Evolutionary conservation across 2,888 invertebrate genomes (phyloP).

Genomic region (Kuschelorhynchus macadamiae): DNA sequence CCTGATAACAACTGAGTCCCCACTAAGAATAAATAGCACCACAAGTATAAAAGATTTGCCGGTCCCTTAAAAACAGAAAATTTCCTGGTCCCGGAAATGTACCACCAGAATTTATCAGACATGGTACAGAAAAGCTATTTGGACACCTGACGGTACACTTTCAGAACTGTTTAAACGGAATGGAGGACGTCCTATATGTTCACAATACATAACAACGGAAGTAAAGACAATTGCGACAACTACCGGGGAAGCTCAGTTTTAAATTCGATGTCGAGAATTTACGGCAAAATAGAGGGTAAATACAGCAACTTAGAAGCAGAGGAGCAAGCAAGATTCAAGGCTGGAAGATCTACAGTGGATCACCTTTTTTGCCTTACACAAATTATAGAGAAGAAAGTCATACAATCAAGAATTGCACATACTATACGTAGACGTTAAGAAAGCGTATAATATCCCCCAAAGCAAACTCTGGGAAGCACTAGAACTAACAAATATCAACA

Average conservation of each 20-base stretch:
- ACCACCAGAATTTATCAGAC: background rate
- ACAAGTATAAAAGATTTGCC: background rate
- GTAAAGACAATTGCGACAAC: constrained; percentile 18
- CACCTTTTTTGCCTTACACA: constrained; percentile 5
- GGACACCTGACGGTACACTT: background rate
- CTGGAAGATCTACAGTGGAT: constrained; percentile 7
- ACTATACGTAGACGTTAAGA: constrained; percentile 3
- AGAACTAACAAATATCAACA: background rate
- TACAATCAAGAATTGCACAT: constrained; percentile 7
- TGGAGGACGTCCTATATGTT: constrained; percentile 1
- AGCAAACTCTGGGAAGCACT: constrained; percentile 15
- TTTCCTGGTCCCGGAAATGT: background rate
- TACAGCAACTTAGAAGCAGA: background rate
- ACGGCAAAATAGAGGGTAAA: constrained; percentile 1
- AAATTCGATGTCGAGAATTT: constrained; percentile 13
- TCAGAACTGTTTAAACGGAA: background rate
- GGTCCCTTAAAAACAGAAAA: background rate
- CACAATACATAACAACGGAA: constrained; percentile 16
- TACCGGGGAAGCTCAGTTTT: constrained; percentile 10
- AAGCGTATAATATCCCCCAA: constrained; percentile 8
- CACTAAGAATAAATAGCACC: background rate
- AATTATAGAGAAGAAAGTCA: constrained; percentile 7
- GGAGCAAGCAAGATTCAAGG: constrained; percentile 1
- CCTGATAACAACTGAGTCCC: background rate
- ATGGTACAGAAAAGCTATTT: background rate